These are phyloP conservation scores for Prorops nasuta DNA, from an alignment of 1,140 invertebrate species.

Conservation along the genomic window DNA sequence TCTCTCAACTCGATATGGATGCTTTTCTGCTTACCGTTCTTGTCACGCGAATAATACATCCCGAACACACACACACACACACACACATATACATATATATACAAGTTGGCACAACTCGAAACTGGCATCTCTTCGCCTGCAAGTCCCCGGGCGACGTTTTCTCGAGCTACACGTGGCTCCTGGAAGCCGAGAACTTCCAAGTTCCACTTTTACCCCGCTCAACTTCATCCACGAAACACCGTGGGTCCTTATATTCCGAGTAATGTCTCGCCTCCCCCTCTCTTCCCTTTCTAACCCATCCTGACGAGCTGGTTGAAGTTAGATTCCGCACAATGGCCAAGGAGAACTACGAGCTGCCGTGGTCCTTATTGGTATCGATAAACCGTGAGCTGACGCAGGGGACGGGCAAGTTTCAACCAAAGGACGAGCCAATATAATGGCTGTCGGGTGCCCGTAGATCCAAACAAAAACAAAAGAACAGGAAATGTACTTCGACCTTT, in stretches of 20 bases:
- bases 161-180: conserved; percentile 9
- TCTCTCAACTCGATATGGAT: too few species aligned
- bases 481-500: not conserved
- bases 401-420: conserved; percentile 5
- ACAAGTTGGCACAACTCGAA: conserved; percentile 9
- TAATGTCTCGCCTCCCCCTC: too few species aligned
- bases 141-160: conserved; percentile 26
- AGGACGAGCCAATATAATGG: conserved; percentile 27
- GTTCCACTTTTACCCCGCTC: conserved; percentile 18
- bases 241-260: too few species aligned
- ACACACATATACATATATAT: not conserved
- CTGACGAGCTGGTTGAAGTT: not conserved
- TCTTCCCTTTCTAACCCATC: not conserved
- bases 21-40: too few species aligned
- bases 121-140: conserved; percentile 15
- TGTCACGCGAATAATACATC: too few species aligned
- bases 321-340: conserved; percentile 15
- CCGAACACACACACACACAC: too few species aligned
- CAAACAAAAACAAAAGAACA: conserved; percentile 9
- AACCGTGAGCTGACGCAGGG: conserved; percentile 22
- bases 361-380: conserved; percentile 42
- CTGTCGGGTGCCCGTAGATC: conserved; percentile 15
- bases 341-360: conserved; percentile 21
- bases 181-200: conserved; percentile 20
- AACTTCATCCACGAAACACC: too few species aligned